These are phyloP conservation scores for Mesorhabditis belari DNA, from an alignment of 2,888 invertebrate species.

Conservation along the genomic window DNA sequence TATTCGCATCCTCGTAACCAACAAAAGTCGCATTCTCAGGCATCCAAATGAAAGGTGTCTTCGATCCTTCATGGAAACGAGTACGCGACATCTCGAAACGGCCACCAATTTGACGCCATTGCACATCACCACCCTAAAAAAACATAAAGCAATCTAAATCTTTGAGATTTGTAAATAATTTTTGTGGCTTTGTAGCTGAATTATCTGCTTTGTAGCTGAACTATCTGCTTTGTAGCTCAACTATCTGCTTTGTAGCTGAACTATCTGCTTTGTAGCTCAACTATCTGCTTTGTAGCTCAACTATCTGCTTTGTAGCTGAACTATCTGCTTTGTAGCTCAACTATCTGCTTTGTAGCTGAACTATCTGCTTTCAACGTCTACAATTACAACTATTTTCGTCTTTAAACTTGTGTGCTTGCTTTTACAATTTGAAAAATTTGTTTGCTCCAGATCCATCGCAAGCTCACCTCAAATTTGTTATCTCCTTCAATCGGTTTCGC, in stretches of 20 bases:
- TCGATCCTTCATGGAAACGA: conserved; percentile 36
- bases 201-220: no score
- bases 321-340: no score
- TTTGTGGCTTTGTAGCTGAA: not conserved
- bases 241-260: no score
- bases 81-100: conserved; percentile 16
- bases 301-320: no score
- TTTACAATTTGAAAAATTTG: not conserved
- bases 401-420: not conserved
- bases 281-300: no score
- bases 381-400: not conserved
- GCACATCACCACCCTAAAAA: conserved; percentile 39
- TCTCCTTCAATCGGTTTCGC: conserved; percentile 30
- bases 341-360: not conserved
- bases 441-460: no score
- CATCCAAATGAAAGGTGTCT: conserved; percentile 43
- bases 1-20: conserved; percentile 46
- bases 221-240: no score
- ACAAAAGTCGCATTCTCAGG: conserved; percentile 34
- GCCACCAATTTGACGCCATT: conserved; percentile 32
- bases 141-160: not conserved
- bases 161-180: no score
- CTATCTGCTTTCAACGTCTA: not conserved
- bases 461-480: conserved; percentile 25
- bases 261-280: no score